Base-by-base conservation (phyloP, 1,140 invertebrate species). In the Acromyrmex heyeri region DNA sequence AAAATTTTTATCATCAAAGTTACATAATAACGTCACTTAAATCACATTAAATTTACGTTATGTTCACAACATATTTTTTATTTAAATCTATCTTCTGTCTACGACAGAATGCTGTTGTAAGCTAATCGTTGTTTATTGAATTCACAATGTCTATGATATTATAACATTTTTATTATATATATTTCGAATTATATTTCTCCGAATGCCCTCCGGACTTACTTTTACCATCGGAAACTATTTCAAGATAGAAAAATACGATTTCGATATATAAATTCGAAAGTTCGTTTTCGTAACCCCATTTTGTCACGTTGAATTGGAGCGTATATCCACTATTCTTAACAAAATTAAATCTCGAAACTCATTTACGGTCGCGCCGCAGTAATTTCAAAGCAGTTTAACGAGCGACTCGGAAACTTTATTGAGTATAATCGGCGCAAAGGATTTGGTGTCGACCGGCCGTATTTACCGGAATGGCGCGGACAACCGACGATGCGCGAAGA, bases 371-470 rank as follows among this genome's bases (percentile, higher is more conserved):
- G 59, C 85, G 73, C 65, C 65, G 62, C 85, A 34, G 77, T 62
- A 83, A 89, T 87, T 57, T 75, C 61, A 83, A 90, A 90, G 89
- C 85, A 89, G 76, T 87, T 90, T 89, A 90, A 89, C 88, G 78
- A 87, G 67, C 77, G 59, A 21, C 70, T 70, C 57, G 79, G 64
- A 81, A 90, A 90, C 72, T 90, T 90, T 81, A 86, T 90, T 65
- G 83, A 55, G 86, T 69, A 88, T 90, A 90, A 90, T 90, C 86
- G 86, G 79, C 59, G 85, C 64, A 87, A 87, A 90, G 78, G 76
- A 64, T 55, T 81, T 73, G 55, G 79, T 77, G 77, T 65, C 65
- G 77, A 34, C 24, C 48, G 55, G 55, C 30, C 38, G 70, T 57
- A 59, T 89, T 90, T 75, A 76, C 77, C 44, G 38, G 62, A 16